Conservation (phyloP, 1,140 invertebrate genomes). For the Hormaphis cornu region DNA sequence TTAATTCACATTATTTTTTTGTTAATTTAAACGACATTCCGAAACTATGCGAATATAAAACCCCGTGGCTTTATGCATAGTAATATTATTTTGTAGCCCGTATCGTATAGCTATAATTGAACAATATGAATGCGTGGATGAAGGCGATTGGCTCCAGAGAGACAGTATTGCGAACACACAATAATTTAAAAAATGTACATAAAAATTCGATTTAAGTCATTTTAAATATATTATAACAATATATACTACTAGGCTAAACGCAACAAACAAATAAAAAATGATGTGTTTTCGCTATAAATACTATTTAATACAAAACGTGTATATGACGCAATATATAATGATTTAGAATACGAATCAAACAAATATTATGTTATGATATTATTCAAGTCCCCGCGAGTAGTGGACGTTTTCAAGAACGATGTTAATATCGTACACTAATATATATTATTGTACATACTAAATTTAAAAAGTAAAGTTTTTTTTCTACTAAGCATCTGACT, state of each 20-base stretch:
- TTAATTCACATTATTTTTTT: no score
- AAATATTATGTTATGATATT: not conserved
- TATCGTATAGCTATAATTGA: no score
- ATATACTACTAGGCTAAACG: slow-evolving; percentile 18
- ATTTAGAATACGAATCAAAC: slow-evolving; percentile 10
- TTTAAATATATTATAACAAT: not conserved
- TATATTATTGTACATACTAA: not conserved
- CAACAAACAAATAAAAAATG: not conserved
- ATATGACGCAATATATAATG: slow-evolving; percentile 24
- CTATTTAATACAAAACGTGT: slow-evolving; percentile 24
- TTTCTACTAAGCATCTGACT: not conserved
- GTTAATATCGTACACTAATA: not conserved
- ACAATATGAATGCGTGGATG: no score
- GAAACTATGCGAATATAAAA: no score
- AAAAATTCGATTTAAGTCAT: slow-evolving; percentile 5
- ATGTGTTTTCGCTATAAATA: slow-evolving; percentile 6
- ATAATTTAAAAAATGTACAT: not conserved
- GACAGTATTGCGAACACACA: no score
- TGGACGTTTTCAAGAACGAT: not conserved
- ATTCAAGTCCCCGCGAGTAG: slow-evolving; percentile 1
- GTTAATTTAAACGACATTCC: no score
- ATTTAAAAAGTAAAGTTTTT: not conserved
- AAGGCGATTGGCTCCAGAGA: slow-evolving; percentile 31
- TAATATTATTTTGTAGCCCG: no score
- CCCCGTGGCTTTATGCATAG: no score